A percentile compares a stretch with the other conserved stretches of the same genome.
These are phyloP conservation scores for Ailurus styani DNA, from an alignment of 2,113 vertebrate genomes.

Conservation along the genomic window DNA sequence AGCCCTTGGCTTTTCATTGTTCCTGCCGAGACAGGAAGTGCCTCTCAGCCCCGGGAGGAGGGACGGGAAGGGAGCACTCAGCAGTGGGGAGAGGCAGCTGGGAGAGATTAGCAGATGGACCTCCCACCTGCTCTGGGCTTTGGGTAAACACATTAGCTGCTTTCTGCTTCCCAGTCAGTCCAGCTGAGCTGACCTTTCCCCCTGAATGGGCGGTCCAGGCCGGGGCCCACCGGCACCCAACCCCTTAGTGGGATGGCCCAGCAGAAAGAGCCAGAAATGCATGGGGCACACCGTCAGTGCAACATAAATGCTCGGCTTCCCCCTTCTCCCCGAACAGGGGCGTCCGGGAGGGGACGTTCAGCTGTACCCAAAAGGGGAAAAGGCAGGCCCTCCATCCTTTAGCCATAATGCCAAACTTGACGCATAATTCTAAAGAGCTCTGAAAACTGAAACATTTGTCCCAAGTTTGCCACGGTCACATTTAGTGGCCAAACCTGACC, in stretches of 20 bases:
- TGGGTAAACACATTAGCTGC: slow-evolving; percentile 72
- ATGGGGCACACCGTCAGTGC: rapidly evolving
- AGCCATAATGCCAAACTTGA: neutral
- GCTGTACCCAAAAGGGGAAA: too few relatives aligned
- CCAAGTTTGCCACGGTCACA: neutral
- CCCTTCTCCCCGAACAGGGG: neutral
- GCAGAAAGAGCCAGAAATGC: neutral
- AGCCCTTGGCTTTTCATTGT: neutral
- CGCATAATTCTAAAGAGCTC: neutral
- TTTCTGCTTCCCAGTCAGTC: neutral
- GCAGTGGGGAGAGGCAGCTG: neutral
- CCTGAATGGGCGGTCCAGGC: neutral
- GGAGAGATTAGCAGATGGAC: slow-evolving; percentile 26
- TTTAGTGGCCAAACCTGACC: rapidly evolving
- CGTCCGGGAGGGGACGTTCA: neutral
- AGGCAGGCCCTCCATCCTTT: neutral
- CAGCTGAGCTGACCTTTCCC: slow-evolving; percentile 26
- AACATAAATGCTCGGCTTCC: neutral
- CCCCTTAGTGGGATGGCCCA: neutral
- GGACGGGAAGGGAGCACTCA: neutral
- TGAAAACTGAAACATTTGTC: neutral
- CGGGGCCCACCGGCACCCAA: neutral
- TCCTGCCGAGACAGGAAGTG: neutral
- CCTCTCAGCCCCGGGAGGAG: neutral
- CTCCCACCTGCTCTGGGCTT: slow-evolving; percentile 32